phyloP scores from a whole-genome alignment of 2,888 invertebrate species.

The Electrophaes corylata region DNA sequence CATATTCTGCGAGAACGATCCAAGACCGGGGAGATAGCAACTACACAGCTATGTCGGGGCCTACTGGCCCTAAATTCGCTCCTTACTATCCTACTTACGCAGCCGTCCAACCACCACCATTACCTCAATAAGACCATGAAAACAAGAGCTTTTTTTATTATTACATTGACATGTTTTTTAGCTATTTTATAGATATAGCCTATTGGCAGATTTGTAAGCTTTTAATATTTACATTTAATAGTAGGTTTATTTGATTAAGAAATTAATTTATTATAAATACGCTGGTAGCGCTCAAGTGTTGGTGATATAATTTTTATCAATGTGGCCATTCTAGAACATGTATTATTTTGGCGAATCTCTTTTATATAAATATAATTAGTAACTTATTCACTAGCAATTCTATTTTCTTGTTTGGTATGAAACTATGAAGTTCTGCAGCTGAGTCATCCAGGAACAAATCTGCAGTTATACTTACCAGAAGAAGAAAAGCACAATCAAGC shows the following conservation, averaged over 20 bases:
- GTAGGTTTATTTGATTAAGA: background rate
- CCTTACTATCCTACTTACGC: conserved; percentile 86
- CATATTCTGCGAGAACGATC: conserved; percentile 85
- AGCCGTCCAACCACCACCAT: conserved; percentile 82
- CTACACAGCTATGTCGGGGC: conserved; percentile 79
- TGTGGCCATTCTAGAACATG: background rate
- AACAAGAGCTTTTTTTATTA: background rate
- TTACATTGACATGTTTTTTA: conserved; percentile 36
- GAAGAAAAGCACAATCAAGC: no score
- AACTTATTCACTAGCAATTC: background rate
- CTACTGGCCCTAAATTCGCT: conserved; percentile 80
- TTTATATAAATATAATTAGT: background rate
- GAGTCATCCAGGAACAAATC: no score
- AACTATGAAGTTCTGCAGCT: no score
- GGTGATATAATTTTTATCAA: conserved; percentile 1
- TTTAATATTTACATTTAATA: conserved; percentile 19
- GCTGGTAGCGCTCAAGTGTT: conserved; percentile 8
- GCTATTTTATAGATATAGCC: conserved; percentile 30
- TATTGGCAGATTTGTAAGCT: conserved; percentile 43
- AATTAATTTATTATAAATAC: background rate
- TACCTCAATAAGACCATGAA: conserved; percentile 60
- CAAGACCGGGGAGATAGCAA: conserved; percentile 86
- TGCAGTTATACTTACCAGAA: no score
- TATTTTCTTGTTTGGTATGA: background rate
- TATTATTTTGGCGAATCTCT: conserved; percentile 11